Percentiles rank a stretch among this genome's conserved stretches.
These are phyloP conservation scores for Pardalotus punctatus DNA, from an alignment of 2,113 vertebrate species.

Conservation along the genomic window DNA sequence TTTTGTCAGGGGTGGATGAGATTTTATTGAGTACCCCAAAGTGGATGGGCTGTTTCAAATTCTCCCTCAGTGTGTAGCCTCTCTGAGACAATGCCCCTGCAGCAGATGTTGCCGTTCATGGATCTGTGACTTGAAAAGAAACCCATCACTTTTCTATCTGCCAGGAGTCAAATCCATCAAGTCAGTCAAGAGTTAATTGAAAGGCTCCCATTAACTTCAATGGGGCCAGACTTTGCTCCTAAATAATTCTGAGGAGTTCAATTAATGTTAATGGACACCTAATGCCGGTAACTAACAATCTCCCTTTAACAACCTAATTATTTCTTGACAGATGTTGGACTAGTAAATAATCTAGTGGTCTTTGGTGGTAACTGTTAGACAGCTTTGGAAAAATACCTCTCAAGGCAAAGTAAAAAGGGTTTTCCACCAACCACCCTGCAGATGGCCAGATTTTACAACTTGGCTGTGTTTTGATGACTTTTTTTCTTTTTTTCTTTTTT, in stretches of 20 bases:
- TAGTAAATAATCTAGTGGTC: conserved; percentile 57
- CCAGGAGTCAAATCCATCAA: neutral
- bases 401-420: conserved; percentile 19
- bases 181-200: conserved; percentile 56
- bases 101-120: neutral
- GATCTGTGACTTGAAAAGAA: neutral
- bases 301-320: conserved; percentile 62
- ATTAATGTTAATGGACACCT: conserved; percentile 59
- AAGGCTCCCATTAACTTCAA: conserved; percentile 46
- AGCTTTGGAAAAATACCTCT: conserved; percentile 43
- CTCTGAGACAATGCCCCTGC: neutral
- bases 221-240: conserved; percentile 43
- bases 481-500: neutral
- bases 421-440: conserved; percentile 28
- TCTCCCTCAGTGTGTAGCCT: neutral
- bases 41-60: neutral
- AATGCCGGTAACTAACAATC: conserved; percentile 48
- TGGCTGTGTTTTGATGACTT: conserved; percentile 15
- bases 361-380: conserved; percentile 35
- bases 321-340: conserved; percentile 66
- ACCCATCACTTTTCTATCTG: neutral
- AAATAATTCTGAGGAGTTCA: conserved; percentile 65
- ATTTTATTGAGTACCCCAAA: neutral
- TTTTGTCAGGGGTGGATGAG: neutral
- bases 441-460: conserved; percentile 50